These are phyloP conservation scores for Chaetorhynchus papuensis DNA, from an alignment of 2,113 vertebrate genomes.

Conservation along the genomic window DNA sequence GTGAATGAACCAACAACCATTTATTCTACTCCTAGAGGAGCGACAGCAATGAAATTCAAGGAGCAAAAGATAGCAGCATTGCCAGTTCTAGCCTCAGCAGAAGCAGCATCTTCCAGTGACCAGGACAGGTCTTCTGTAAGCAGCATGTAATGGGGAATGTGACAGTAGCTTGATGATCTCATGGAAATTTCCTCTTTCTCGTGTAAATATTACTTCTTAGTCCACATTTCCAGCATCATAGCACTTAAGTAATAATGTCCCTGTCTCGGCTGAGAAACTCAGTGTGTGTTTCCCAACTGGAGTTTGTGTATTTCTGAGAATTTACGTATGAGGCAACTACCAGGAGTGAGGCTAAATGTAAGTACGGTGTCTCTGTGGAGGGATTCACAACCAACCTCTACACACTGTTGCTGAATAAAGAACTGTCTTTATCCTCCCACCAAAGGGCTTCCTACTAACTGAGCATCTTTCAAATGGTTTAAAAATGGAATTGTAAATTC, in stretches of 20 bases:
- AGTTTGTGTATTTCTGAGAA: not conserved
- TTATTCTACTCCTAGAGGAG: not conserved
- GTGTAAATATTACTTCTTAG: not conserved
- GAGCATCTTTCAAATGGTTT: conserved; percentile 26
- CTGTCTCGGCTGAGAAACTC: not conserved
- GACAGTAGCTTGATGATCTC: not conserved
- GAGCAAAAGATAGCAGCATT: not conserved
- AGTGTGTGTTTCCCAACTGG: not conserved
- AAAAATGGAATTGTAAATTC: conserved; percentile 43
- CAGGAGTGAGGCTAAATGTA: not conserved
- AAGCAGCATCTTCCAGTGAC: not conserved
- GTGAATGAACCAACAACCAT: not conserved
- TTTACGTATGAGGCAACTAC: not conserved
- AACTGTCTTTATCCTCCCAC: conserved; percentile 16
- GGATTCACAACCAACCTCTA: not conserved
- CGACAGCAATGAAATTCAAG: not conserved
- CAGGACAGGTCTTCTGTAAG: not conserved
- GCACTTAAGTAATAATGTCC: not conserved
- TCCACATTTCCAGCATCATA: not conserved
- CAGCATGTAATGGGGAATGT: not conserved
- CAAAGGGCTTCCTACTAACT: conserved; percentile 30
- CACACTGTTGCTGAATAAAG: conserved; percentile 26
- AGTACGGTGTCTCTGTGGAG: not conserved
- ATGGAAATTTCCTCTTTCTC: not conserved
- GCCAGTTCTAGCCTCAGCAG: not conserved